phyloP scores from a whole-genome alignment of 2,888 invertebrate species.

The Odontocolon sp. region DNA sequence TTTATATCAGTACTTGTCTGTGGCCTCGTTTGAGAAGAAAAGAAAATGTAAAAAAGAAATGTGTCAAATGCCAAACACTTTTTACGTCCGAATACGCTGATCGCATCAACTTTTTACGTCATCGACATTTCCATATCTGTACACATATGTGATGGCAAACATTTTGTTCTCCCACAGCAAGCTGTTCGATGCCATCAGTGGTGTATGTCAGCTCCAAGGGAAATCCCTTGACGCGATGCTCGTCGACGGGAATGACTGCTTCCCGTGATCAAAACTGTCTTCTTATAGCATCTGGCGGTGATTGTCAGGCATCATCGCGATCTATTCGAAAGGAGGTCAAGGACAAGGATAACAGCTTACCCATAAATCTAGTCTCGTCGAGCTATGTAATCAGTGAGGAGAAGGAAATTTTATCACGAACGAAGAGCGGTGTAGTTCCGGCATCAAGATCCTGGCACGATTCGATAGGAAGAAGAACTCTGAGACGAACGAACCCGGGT shows the following conservation, averaged over 20 bases:
- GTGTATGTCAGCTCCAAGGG: conserved; percentile 81
- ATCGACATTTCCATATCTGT: background rate
- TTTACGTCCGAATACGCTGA: too few relatives aligned
- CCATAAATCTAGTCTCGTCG: conserved; percentile 22
- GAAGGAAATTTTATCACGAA: conserved; percentile 20
- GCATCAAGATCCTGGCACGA: conserved; percentile 43
- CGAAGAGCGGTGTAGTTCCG: conserved; percentile 2
- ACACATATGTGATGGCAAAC: conserved; percentile 5
- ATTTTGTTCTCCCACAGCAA: conserved; percentile 70
- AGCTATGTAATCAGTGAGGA: conserved; percentile 21
- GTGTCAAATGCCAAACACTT: too few relatives aligned
- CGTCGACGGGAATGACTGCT: conserved; percentile 52
- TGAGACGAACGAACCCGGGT: conserved; percentile 54
- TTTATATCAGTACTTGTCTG: too few relatives aligned
- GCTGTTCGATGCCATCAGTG: conserved; percentile 77
- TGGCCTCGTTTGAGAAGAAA: too few relatives aligned
- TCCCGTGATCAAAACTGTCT: conserved; percentile 43
- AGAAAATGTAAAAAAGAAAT: too few relatives aligned
- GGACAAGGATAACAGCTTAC: conserved; percentile 14
- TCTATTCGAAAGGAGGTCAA: conserved; percentile 26
- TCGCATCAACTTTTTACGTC: too few relatives aligned
- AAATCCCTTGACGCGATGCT: conserved; percentile 78
- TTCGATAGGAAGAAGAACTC: conserved; percentile 41
- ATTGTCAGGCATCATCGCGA: conserved; percentile 41
- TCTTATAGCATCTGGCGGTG: conserved; percentile 26